A percentile compares a stretch with the other conserved stretches of the same genome.
These are phyloP conservation scores for Xiphophorus maculatus DNA, from an alignment of 2,113 vertebrate genomes.

Conservation along the genomic window DNA sequence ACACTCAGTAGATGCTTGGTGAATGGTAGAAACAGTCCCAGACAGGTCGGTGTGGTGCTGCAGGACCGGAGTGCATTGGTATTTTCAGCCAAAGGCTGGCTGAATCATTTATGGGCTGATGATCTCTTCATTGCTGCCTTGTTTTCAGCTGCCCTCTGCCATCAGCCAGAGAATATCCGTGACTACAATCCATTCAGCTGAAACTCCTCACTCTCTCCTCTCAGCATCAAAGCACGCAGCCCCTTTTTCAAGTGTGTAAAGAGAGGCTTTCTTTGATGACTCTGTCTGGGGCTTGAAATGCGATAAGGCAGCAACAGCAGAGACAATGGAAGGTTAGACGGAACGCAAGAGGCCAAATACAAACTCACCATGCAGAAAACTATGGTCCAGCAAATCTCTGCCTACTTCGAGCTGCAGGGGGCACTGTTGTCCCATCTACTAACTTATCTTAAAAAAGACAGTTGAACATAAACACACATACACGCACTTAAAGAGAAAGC, in stretches of 20 bases:
- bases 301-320: background rate
- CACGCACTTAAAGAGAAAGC: slow-evolving; percentile 5
- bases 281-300: background rate
- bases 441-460: background rate
- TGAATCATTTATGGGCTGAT: slow-evolving; percentile 19
- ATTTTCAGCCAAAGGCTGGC: background rate
- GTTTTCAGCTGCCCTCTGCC: slow-evolving; percentile 1
- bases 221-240: slow-evolving; percentile 9
- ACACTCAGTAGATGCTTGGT: background rate
- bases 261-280: slow-evolving; percentile 11
- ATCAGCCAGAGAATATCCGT: slow-evolving; percentile 14
- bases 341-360: background rate
- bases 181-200: background rate
- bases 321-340: background rate
- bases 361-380: background rate
- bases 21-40: background rate
- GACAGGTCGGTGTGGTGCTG: background rate
- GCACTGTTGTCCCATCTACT: slow-evolving; percentile 46
- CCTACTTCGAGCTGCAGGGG: slow-evolving; percentile 31
- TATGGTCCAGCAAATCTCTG: background rate
- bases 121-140: slow-evolving; percentile 13
- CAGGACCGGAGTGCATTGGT: background rate
- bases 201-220: background rate
- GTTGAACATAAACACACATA: slow-evolving; percentile 13
- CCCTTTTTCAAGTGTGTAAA: slow-evolving; percentile 6